Conservation (phyloP, 1,140 invertebrate species). For the Cyrtorhinus lividipennis region DNA sequence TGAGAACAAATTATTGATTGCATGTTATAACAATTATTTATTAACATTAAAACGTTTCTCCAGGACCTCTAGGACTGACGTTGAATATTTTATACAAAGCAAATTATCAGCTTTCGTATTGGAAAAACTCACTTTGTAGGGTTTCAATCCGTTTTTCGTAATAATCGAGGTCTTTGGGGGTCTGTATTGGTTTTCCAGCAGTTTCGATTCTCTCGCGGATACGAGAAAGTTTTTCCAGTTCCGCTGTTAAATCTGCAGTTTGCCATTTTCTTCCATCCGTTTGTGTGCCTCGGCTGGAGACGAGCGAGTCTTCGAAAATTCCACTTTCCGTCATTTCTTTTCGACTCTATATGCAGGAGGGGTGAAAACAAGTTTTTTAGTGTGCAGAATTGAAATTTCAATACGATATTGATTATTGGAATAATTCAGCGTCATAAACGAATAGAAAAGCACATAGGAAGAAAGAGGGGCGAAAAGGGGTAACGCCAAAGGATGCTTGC, state of each 20-base stretch:
- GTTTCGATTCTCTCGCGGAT: slow-evolving; percentile 28
- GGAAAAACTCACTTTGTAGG: slow-evolving; percentile 20
- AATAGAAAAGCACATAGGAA: too few relatives aligned
- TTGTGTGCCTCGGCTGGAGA: slow-evolving; percentile 26
- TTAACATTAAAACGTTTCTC: too few relatives aligned
- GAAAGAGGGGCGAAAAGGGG: too few relatives aligned
- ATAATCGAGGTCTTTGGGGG: slow-evolving; percentile 23
- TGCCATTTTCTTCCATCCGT: slow-evolving; percentile 24
- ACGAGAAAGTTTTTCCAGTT: slow-evolving; percentile 27
- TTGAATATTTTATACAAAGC: too few relatives aligned
- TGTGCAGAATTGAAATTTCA: too few relatives aligned
- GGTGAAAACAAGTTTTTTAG: too few relatives aligned
- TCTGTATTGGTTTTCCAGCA: slow-evolving; percentile 14
- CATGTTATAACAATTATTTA: too few relatives aligned
- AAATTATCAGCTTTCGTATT: background rate
- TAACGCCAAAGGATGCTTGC: too few relatives aligned
- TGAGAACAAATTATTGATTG: too few relatives aligned
- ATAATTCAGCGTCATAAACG: too few relatives aligned
- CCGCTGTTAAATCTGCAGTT: slow-evolving; percentile 24
- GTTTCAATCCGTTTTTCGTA: slow-evolving; percentile 23
- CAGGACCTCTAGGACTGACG: too few relatives aligned
- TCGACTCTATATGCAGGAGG: background rate
- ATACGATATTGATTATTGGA: too few relatives aligned
- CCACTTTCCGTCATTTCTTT: slow-evolving; percentile 29
- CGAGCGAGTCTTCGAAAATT: slow-evolving; percentile 31